Evolutionary conservation across 2,797 vertebrate genomes (phyloP), one percentile per base, ranked within the genome.

Genomic region (Euthynnus affinis): DNA sequence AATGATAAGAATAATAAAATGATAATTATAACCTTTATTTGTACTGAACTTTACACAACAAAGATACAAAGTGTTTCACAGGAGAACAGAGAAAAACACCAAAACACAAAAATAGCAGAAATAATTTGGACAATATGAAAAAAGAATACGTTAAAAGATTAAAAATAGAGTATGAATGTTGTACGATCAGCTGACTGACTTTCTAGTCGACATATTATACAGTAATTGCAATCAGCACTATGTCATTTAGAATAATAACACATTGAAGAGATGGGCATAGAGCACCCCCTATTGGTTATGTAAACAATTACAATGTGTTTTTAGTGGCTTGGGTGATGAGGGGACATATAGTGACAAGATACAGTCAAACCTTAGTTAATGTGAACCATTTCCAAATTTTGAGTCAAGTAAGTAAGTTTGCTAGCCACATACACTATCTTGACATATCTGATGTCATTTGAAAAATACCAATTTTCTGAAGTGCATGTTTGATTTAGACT

Each of bases 201-300:
- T 78, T 67, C 29, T 72, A 42, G 0, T 71, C 60, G 73, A 55
- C 68, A 58, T 61, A 72, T 75, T 40, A 70, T 42, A 56, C 48
- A 56, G 51, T 83, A 58, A 81, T 67, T 70, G 32, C 29, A 74
- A 37, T 74, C 71, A 81, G 29, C 8, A 0, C 29, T 74, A 6
- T 48, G 14, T 48, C 17, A 9, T 69, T 61, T 60, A 22, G 46
- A 12, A 52, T 1, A 58, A 3, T 53, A 15, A 32, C 23, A 40
- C 23, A 69, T 14, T 25, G 22, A 52, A 84, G 37, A 74, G 7
- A 59, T 82, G 42, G 15, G 12, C 3, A 15, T 17, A 52, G 71
- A 70, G 86, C 78, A 7, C 64, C 88, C 69, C 53, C 93, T 88
- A 37, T 40, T 79, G 91, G 88, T 25, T 48, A 20, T 60, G 6